phyloP scores from a whole-genome alignment of 2,888 invertebrate genomes.

The Phalera bucephala region DNA sequence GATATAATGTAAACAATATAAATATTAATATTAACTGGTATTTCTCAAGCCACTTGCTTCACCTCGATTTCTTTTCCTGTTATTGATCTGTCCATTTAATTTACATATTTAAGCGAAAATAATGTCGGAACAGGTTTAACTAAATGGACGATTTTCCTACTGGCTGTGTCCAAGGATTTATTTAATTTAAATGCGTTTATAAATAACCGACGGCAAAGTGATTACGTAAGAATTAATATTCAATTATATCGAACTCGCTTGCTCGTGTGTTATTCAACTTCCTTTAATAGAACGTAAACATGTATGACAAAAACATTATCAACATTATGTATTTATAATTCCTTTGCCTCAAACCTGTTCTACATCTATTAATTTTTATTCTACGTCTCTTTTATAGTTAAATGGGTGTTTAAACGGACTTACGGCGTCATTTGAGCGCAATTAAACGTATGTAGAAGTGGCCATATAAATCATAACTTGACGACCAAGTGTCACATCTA shows the following conservation, averaged over 20 bases:
- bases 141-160: constrained; percentile 38
- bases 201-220: constrained; percentile 28
- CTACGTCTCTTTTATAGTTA: too few species aligned
- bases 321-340: too few species aligned
- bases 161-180: constrained; percentile 23
- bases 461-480: too few species aligned
- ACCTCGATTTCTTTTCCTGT: constrained; percentile 57
- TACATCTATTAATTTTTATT: too few species aligned
- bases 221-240: constrained; percentile 22
- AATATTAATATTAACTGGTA: constrained; percentile 26
- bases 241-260: neutral
- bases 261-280: too few species aligned
- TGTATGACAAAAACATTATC: too few species aligned
- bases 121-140: constrained; percentile 38
- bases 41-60: constrained; percentile 31
- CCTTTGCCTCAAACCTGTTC: too few species aligned
- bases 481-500: too few species aligned
- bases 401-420: too few species aligned
- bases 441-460: too few species aligned
- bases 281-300: too few species aligned
- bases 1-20: constrained; percentile 23
- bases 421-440: too few species aligned
- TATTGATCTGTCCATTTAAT: constrained; percentile 35
- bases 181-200: constrained; percentile 29
- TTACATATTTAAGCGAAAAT: constrained; percentile 33